Conservation (phyloP, 1,140 invertebrate species). For the Hycleus phaleratus region DNA sequence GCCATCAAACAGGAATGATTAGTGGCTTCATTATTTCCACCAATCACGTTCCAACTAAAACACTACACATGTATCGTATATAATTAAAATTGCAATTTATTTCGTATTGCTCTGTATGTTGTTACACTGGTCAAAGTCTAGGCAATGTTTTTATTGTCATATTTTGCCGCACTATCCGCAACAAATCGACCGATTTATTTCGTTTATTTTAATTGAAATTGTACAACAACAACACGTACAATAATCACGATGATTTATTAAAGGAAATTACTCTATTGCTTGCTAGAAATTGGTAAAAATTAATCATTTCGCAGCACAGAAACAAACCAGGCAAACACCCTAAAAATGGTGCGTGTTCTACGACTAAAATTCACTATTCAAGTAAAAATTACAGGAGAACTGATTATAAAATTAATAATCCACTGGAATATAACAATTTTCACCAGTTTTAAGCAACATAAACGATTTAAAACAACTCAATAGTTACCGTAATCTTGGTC, state of each 20-base stretch:
- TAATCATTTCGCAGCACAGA: too few relatives aligned
- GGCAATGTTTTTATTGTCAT: conserved; percentile 22
- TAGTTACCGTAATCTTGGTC: too few relatives aligned
- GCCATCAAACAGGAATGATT: conserved; percentile 35
- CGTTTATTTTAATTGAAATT: conserved; percentile 26
- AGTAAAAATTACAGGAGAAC: too few relatives aligned
- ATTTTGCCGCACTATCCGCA: conserved; percentile 17
- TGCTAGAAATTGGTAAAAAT: too few relatives aligned
- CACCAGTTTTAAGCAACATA: too few relatives aligned
- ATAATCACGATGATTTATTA: conserved; percentile 13
- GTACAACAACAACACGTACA: background rate
- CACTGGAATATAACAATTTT: too few relatives aligned
- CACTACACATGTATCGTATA: conserved; percentile 20
- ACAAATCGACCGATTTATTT: conserved; percentile 25
- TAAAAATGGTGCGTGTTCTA: too few relatives aligned
- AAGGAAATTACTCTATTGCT: conserved; percentile 4
- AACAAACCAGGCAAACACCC: too few relatives aligned
- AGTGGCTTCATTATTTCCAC: conserved; percentile 37
- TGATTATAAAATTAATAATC: too few relatives aligned
- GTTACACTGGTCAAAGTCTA: too few relatives aligned
- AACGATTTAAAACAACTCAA: too few relatives aligned
- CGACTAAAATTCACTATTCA: too few relatives aligned
- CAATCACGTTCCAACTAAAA: conserved; percentile 21
- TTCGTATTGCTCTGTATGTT: conserved; percentile 19
- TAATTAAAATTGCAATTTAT: conserved; percentile 31